Evolutionary conservation across 2,113 vertebrate species (phyloP), one percentile per base, ranked within the genome.

Genomic region (Clarias gariepinus): DNA sequence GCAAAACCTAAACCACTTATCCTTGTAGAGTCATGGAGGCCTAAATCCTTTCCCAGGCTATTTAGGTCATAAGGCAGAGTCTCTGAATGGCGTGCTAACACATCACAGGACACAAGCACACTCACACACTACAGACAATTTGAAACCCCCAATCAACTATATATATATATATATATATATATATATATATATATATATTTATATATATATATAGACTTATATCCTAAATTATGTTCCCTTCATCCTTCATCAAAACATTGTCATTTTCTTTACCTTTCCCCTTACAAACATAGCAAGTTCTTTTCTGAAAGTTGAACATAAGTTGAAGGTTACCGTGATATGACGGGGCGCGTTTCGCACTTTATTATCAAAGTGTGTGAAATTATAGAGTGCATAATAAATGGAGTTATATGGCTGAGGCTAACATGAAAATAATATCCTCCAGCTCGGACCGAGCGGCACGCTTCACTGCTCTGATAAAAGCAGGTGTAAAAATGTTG

Each of bases 341-440:
- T 92, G 92, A 92, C 90, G 92, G 91, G 89, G 87, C 90, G 81
- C 90, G 92, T 93, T 93, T 94, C 89, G 19, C 81, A 85, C 91
- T 93, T 94, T 93, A 94, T 95, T 94, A 94, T 95, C 94, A 83
- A 85, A 94, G 92, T 92, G 93, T 93, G 92, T 94, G 94, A 95
- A 95, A 95, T 96, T 94, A 94, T 94, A 93, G 92, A 94, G 91
- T 90, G 95, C 95, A 95, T 94, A 95, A 95, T 96, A 95, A 95
- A 93, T 93, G 92, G 94, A 94, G 93, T 94, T 94, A 94, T 94
- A 95, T 93, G 93, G 94, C 93, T 93, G 90, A 87, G 92, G 94
- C 93, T 94, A 94, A 94, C 93, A 93, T 93, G 94, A 93, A 95
- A 95, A 95, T 95, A 94, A 95, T 95, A 95, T 95, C 94, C 94